Evolutionary conservation across 1,140 invertebrate species (phyloP).

Genomic region (Tribolium castaneum): DNA sequence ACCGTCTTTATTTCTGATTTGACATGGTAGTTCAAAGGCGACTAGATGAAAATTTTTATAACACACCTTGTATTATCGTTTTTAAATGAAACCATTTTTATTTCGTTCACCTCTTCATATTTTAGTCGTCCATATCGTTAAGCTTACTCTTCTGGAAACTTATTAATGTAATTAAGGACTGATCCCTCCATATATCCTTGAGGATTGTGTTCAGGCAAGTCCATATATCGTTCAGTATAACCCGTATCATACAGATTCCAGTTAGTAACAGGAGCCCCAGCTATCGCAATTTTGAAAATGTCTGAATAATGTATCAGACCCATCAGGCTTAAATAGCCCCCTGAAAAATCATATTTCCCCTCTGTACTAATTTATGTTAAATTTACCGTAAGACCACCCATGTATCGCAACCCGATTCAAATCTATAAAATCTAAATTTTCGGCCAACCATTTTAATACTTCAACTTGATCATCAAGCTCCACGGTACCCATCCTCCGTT

Average conservation of each 20-base stretch:
- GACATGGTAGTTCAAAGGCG: too few species aligned
- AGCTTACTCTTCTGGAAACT: slow-evolving; percentile 91
- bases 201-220: slow-evolving; percentile 84
- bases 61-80: too few species aligned
- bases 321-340: slow-evolving; percentile 87
- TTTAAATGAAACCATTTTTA: too few species aligned
- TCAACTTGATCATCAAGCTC: slow-evolving; percentile 97
- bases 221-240: slow-evolving; percentile 98
- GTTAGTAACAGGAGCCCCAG: slow-evolving; percentile 96
- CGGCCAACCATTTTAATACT: slow-evolving; percentile 88
- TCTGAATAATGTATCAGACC: slow-evolving; percentile 85
- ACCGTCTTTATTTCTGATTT: too few species aligned
- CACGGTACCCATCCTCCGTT: slow-evolving; percentile 91
- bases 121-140: too few species aligned
- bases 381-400: slow-evolving; percentile 96
- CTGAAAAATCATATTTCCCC: slow-evolving; percentile 58
- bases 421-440: slow-evolving; percentile 89
- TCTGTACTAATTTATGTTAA: background rate
- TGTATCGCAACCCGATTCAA: slow-evolving; percentile 93
- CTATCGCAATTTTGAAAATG: slow-evolving; percentile 90
- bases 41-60: too few species aligned
- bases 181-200: slow-evolving; percentile 83
- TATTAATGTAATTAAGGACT: slow-evolving; percentile 81
- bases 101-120: too few species aligned
- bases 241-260: slow-evolving; percentile 95